Percentiles rank a stretch among this genome's conserved stretches.
Conservation (phyloP, 2,797 vertebrate species). For the Thamnophis elegans region DNA sequence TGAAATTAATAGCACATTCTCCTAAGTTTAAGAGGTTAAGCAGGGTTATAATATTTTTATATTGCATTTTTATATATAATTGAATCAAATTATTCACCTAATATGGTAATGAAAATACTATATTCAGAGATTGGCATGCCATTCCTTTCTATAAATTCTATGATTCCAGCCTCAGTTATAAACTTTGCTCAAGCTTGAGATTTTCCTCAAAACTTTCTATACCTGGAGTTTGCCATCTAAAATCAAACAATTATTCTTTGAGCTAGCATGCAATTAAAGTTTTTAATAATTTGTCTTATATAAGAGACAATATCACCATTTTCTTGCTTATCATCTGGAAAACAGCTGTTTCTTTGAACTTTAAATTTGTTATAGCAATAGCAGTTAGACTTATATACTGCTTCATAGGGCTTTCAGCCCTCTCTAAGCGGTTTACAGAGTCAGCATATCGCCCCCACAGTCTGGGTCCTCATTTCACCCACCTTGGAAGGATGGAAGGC, state of each 20-base stretch:
- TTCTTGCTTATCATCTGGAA: not conserved
- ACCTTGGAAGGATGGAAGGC: too few relatives aligned
- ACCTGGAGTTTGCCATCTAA: not conserved
- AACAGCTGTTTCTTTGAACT: not conserved
- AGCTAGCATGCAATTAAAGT: not conserved
- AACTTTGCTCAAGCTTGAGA: not conserved
- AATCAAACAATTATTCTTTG: not conserved
- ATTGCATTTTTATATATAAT: not conserved
- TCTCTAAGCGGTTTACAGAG: too few relatives aligned
- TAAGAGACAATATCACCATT: not conserved
- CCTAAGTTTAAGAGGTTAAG: not conserved
- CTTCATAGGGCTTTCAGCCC: too few relatives aligned
- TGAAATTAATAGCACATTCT: not conserved
- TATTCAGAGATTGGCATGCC: not conserved
- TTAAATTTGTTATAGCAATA: not conserved
- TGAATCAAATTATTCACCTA: too few relatives aligned
- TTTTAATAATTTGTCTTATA: not conserved
- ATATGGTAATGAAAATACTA: not conserved
- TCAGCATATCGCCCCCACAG: too few relatives aligned
- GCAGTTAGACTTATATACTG: too few relatives aligned
- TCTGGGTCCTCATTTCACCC: too few relatives aligned
- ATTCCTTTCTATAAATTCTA: not conserved
- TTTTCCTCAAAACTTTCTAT: not conserved
- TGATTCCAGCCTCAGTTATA: not conserved
- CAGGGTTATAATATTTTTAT: not conserved